phyloP scores from a whole-genome alignment of 1,140 invertebrate genomes.

The Battus philenor region DNA sequence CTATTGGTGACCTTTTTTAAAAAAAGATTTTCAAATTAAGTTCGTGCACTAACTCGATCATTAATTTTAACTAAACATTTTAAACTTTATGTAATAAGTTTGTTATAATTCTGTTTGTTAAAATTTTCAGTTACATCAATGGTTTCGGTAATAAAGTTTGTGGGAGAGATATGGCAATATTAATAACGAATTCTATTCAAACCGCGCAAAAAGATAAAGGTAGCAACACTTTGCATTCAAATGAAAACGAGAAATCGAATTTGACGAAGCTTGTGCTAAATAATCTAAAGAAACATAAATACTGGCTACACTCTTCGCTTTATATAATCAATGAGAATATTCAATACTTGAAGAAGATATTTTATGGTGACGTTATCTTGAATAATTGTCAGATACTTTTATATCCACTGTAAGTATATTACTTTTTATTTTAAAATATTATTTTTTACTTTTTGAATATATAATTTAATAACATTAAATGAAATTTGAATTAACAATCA shows the following conservation, averaged over 20 bases:
- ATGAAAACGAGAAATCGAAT: not conserved
- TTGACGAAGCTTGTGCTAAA: slow-evolving; percentile 41
- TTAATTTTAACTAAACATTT: too few species aligned
- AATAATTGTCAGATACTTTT: slow-evolving; percentile 75
- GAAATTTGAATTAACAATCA: too few species aligned
- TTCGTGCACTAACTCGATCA: too few species aligned
- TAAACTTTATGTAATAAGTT: too few species aligned
- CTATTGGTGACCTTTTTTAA: too few species aligned
- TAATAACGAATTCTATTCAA: slow-evolving; percentile 41
- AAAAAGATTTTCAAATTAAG: too few species aligned
- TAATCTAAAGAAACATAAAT: slow-evolving; percentile 72
- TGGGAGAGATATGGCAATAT: slow-evolving; percentile 73
- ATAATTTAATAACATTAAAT: too few species aligned
- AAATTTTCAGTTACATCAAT: slow-evolving; percentile 74
- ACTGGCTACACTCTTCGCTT: slow-evolving; percentile 76
- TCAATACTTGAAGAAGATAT: slow-evolving; percentile 64
- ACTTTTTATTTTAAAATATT: too few species aligned
- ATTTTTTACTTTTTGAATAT: too few species aligned
- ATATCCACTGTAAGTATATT: slow-evolving; percentile 78
- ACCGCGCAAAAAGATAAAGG: slow-evolving; percentile 15
- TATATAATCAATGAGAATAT: slow-evolving; percentile 73
- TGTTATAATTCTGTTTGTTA: slow-evolving; percentile 20
- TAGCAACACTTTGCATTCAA: slow-evolving; percentile 25
- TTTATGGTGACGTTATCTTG: slow-evolving; percentile 67
- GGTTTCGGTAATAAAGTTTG: slow-evolving; percentile 76